Conservation (phyloP, 2,888 invertebrate genomes). For the Lasioglossum calceatum region DNA sequence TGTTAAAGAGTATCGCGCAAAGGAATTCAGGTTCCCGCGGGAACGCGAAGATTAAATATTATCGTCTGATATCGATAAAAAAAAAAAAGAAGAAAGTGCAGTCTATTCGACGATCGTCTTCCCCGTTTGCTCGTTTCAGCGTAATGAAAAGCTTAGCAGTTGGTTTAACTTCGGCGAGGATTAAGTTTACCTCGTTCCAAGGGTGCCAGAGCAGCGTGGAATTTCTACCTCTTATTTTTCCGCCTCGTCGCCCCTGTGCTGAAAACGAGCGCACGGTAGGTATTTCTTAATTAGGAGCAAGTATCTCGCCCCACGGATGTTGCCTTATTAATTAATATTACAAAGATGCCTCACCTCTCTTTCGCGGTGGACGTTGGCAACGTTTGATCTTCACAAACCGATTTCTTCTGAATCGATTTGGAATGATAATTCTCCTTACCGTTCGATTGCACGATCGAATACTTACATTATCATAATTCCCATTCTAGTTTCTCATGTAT, state of each 20-base stretch:
- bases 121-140: slow-evolving; percentile 61
- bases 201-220: slow-evolving; percentile 72
- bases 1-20: slow-evolving; percentile 14
- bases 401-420: background rate
- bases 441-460: background rate
- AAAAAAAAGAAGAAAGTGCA: slow-evolving; percentile 10
- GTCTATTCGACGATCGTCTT: slow-evolving; percentile 37
- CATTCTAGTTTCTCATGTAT: background rate
- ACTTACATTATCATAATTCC: background rate
- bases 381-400: background rate
- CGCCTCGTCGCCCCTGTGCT: slow-evolving; percentile 66
- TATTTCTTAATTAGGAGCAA: slow-evolving; percentile 77
- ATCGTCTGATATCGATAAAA: slow-evolving; percentile 35
- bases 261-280: slow-evolving; percentile 70
- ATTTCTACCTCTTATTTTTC: slow-evolving; percentile 77
- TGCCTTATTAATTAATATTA: slow-evolving; percentile 76
- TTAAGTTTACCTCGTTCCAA: slow-evolving; percentile 77
- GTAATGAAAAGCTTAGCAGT: slow-evolving; percentile 77
- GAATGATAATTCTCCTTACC: background rate
- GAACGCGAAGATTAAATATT: slow-evolving; percentile 29
- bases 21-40: slow-evolving; percentile 13
- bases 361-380: background rate
- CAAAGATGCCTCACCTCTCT: slow-evolving; percentile 45
- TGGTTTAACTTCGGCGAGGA: slow-evolving; percentile 76
- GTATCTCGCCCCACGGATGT: slow-evolving; percentile 68